Percentiles rank a stretch among this genome's conserved stretches.
Conservation (phyloP, 2,888 invertebrate genomes). For the Melipona beecheii region DNA sequence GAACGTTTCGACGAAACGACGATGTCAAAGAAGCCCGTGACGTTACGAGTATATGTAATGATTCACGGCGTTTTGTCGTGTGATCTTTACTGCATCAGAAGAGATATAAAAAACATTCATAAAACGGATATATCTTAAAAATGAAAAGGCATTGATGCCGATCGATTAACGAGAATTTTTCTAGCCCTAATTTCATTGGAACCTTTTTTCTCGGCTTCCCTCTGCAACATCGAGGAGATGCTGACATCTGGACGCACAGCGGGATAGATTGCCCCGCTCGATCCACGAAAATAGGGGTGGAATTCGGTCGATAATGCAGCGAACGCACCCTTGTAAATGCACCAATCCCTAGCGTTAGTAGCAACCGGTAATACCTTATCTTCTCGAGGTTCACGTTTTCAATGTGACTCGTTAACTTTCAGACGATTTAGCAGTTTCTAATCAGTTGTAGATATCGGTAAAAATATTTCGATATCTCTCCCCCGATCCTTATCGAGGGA, state of each 20-base stretch:
- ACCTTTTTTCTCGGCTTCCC: too few relatives aligned
- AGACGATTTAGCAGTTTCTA: background rate
- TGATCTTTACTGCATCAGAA: background rate
- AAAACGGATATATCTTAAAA: too few relatives aligned
- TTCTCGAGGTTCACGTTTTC: background rate
- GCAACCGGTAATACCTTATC: slow-evolving; percentile 22
- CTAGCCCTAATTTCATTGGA: background rate
- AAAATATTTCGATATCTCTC: background rate
- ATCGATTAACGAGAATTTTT: background rate
- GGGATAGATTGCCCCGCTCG: background rate
- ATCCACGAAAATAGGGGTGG: slow-evolving; percentile 5
- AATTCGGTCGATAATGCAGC: slow-evolving; percentile 35
- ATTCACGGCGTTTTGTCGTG: background rate
- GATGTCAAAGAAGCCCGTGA: slow-evolving; percentile 29
- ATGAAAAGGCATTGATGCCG: background rate
- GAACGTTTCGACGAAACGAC: slow-evolving; percentile 48
- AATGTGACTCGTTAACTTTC: background rate
- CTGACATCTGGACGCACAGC: slow-evolving; percentile 34
- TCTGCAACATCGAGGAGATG: background rate
- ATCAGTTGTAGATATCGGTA: background rate
- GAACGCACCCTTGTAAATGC: background rate
- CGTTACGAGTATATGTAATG: background rate
- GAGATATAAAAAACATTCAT: too few relatives aligned
- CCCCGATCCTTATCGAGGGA: background rate
- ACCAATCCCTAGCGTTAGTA: background rate